Base-by-base conservation (phyloP, 2,888 invertebrate genomes). In the Drosophila crucigera region DNA sequence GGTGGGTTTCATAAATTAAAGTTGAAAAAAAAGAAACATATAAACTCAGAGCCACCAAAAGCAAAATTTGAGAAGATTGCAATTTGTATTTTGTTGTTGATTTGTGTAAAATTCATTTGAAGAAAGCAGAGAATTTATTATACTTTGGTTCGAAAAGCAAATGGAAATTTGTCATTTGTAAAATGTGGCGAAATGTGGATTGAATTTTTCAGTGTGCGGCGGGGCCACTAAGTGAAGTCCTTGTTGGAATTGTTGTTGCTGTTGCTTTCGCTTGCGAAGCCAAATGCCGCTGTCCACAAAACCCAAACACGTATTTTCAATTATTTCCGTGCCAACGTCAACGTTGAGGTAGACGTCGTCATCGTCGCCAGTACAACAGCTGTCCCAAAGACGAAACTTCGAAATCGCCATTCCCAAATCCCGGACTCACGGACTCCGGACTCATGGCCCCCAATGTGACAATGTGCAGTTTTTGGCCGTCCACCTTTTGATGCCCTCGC, bases 281-380 rank as follows among this genome's bases (percentile, higher is more conserved):
- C 73, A 86, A 89, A 82, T 78, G 78, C 78, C 73, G 81, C 78
- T 82, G 90, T 89, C 87, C 90, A 70, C 85, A 86, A 89, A 86
- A 82, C 78, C 86, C 83, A 82, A 89, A 91, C 91, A 92, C 91
- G 91, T 91, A 89, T 89, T 91, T 90, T 87, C 92, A 91, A 91
- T 91, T 91, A 92, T 90, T 90, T 90, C 84, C 82, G 80, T 82
- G 89, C 80, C 85, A 87, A 82, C 73, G 76, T 89, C 71, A 79
- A 75, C 78, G 68, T 70, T 77, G 82, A 84, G 84, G 89, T 85
- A 89, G 75, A 82, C 82, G 70, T 85, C 68, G 71, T 73, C 80
- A 65, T 73, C 82, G 70, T 85, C 68, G 71, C 72, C 80, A 65
- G 76, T 73, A 66, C 68, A 68, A 66, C 68, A 65, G 56, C 54